A percentile compares a stretch with the other conserved stretches of the same genome.
Conservation (phyloP, 2,888 invertebrate genomes). For the Tethea ocularis region DNA sequence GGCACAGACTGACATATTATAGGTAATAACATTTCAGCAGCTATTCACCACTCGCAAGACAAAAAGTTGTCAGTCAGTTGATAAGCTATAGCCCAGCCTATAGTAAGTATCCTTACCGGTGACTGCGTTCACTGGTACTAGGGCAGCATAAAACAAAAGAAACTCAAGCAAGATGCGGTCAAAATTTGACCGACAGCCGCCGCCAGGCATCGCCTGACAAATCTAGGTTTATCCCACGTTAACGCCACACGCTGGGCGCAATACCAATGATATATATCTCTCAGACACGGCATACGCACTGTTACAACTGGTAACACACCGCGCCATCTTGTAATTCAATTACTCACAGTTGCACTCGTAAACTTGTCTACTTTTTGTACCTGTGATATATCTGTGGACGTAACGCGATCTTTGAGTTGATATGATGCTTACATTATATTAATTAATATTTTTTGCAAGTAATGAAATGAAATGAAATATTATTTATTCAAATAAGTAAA, state of each 20-base stretch:
- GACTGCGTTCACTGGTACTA: too few relatives aligned
- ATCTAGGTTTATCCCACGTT: slow-evolving; percentile 35
- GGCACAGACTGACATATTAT: too few relatives aligned
- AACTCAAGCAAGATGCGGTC: neutral
- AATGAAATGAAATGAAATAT: too few relatives aligned
- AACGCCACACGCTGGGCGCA: slow-evolving; percentile 19
- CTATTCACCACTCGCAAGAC: too few relatives aligned
- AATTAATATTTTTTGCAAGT: too few relatives aligned
- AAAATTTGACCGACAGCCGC: neutral
- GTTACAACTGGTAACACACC: slow-evolving; percentile 19
- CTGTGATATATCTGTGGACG: slow-evolving; percentile 5
- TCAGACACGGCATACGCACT: slow-evolving; percentile 30
- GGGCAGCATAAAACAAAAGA: neutral
- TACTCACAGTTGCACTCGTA: slow-evolving; percentile 24
- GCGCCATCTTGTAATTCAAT: slow-evolving; percentile 31
- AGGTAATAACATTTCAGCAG: too few relatives aligned
- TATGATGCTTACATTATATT: neutral
- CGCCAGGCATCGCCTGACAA: slow-evolving; percentile 36
- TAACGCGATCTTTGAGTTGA: slow-evolving; percentile 12
- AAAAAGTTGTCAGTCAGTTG: too few relatives aligned
- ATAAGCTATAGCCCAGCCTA: too few relatives aligned
- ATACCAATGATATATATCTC: slow-evolving; percentile 34
- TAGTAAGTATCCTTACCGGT: too few relatives aligned
- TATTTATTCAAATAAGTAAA: too few relatives aligned
- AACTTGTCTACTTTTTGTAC: neutral